Base-by-base conservation (phyloP, 2,888 invertebrate genomes). In the Latrodectus elegans region DNA sequence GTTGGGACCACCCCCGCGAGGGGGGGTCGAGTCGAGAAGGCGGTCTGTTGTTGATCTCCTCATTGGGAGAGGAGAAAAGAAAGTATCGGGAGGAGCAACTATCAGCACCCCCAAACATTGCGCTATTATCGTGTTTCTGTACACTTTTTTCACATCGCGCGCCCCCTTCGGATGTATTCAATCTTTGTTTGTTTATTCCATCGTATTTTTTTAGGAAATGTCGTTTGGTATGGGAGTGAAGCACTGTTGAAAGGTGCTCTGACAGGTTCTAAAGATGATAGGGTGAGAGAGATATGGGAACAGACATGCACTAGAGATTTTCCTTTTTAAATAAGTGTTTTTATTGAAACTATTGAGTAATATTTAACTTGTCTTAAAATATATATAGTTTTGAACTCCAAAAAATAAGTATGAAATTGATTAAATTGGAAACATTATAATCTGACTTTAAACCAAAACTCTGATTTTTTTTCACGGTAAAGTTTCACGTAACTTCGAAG, bases 261-360 rank as follows among this genome's bases (percentile, higher is more conserved):
- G 86, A 87, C 86, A 87, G 86, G 86, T 87, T 81, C 76, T 38
- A 52, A 71, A 71, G 67, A 51, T 65, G 84, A 67, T 81, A 49
- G 52, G 55, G 73, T n/a, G 17, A 52, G 22, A 14, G 65, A 52
- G 17, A 38, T 38, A 38, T 38, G 38, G 38, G 38, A 38, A 38
- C 1, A 38, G 38, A 38, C 38, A 38, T 38, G 6, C 1, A 38
- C 38, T 38, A 38, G 38, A 38, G 38, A 38, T 38, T 38, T 38
- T 38, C 38, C 38, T 38, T 38, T 38, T 38, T 1, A 38, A 1
- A 38, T 38, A 38, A 38, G 4, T 38, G 38, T 38, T 38, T 38
- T 38, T 38, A 38, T 38, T 38, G 38, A 38, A 38, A 38, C 38
- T 38, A 6, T 38, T 38, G 38, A 6, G 4, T 38, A 6, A 38